These are phyloP conservation scores for Embidobia sp. DNA, from an alignment of 2,888 invertebrate species.

Conservation along the genomic window DNA sequence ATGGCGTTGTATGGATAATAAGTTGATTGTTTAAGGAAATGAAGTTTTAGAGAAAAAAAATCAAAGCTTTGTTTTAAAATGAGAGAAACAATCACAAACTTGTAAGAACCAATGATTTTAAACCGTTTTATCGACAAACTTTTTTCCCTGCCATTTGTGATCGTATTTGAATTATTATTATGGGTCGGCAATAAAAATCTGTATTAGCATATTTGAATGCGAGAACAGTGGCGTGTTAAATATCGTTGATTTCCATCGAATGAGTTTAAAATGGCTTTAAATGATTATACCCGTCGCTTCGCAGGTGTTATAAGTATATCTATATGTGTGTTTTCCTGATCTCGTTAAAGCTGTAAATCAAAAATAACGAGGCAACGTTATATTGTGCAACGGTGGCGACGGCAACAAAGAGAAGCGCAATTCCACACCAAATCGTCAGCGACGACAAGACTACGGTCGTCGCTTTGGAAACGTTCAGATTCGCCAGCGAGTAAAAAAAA, in stretches of 20 bases:
- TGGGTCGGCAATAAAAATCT: slow-evolving; percentile 12
- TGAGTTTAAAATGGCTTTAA: slow-evolving; percentile 41
- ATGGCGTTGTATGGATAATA: too few species aligned
- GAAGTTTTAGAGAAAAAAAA: too few species aligned
- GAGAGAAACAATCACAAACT: too few species aligned
- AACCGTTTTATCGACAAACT: not conserved
- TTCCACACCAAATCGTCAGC: slow-evolving; percentile 45
- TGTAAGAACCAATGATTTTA: too few species aligned
- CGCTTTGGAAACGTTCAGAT: slow-evolving; percentile 45
- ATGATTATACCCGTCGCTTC: slow-evolving; percentile 26
- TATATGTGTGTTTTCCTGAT: slow-evolving; percentile 63
- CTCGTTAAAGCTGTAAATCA: slow-evolving; percentile 73
- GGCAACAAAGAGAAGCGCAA: slow-evolving; percentile 51
- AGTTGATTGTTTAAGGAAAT: too few species aligned
- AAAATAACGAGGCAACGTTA: slow-evolving; percentile 72
- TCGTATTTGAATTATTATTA: slow-evolving; percentile 22
- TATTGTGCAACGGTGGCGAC: slow-evolving; percentile 50
- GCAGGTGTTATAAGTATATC: slow-evolving; percentile 44
- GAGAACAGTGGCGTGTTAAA: slow-evolving; percentile 31
- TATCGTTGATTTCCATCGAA: slow-evolving; percentile 45
- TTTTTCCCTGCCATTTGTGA: slow-evolving; percentile 2
- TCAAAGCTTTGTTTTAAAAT: too few species aligned
- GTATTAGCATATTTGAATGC: slow-evolving; percentile 29
- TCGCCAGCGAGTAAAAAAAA: slow-evolving; percentile 28
- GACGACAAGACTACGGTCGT: slow-evolving; percentile 28